Conservation (phyloP, 2,797 vertebrate species). For the Myotis myotis region DNA sequence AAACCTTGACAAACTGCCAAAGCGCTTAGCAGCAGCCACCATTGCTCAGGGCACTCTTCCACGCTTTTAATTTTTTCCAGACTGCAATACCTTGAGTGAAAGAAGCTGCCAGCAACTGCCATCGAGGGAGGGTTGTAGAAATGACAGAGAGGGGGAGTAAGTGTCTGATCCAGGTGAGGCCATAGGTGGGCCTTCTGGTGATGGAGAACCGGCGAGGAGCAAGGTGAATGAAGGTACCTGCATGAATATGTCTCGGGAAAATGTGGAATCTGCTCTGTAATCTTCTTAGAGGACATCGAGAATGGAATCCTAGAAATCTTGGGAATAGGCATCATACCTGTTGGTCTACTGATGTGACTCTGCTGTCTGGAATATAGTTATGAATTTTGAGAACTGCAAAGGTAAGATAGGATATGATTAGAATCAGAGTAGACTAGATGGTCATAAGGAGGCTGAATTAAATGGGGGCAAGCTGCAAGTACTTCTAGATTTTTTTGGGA, state of each 20-base stretch:
- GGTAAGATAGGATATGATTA: not conserved
- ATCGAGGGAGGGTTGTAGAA: slow-evolving; percentile 11
- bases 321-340: not conserved
- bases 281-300: not conserved
- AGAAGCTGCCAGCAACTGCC: slow-evolving; percentile 53
- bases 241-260: not conserved
- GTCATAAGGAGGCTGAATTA: not conserved
- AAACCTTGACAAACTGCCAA: slow-evolving; percentile 70
- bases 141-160: not conserved
- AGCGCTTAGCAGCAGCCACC: slow-evolving; percentile 52
- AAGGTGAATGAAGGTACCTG: accelerated
- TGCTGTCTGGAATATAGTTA: not conserved
- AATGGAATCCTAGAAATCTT: not conserved
- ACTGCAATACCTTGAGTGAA: slow-evolving; percentile 53
- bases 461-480: accelerated
- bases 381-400: not conserved
- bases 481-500: not conserved
- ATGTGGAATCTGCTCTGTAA: not conserved
- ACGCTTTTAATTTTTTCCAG: slow-evolving; percentile 68
- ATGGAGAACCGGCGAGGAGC: not conserved
- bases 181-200: slow-evolving; percentile 60
- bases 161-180: slow-evolving; percentile 48
- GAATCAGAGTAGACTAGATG: not conserved
- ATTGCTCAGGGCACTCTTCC: slow-evolving; percentile 51
- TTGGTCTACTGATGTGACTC: not conserved